Evolutionary conservation across 2,113 vertebrate species (phyloP), one percentile per base, ranked within the genome.

Genomic region (Cynoglossus semilaevis): DNA sequence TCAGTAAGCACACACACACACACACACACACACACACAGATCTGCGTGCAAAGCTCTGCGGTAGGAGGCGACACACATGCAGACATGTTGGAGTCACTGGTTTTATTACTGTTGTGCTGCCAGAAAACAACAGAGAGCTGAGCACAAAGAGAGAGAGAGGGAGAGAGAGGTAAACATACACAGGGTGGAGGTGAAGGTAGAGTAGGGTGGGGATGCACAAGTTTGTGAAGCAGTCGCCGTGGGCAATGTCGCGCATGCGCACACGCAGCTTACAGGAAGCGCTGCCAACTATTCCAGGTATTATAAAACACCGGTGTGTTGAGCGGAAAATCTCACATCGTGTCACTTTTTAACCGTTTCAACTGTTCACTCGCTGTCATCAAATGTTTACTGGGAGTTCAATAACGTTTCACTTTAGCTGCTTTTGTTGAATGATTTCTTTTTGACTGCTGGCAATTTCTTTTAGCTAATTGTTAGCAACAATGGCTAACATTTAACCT

Each of bases 21-120:
- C 22, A 29, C 22, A 29, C 22, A 29, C 22, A 29, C 22, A 29
- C 22, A 29, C 22, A 29, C 22, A 29, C 22, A 29, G 85, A 83
- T 85, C 87, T 91, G 88, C 84, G 84, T 90, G 85, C 85, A 83
- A 90, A 84, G 67, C 76, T 58, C 73, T 83, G 59, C 67, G 88
- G 84, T 55, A 66, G 69, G 77, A 91, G 89, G 88, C 80, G 86
- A 90, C 91, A 76, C 71, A 83, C 81, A 79, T 82, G 91, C 91
- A 94, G 93, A 94, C 93, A 89, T 69, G 68, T 80, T 92, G 94
- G 93, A 96, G 93, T 93, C 93, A 87, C 74, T 83, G 74, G 79
- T 92, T 94, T 93, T 91, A 93, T 93, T 91, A 87, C 87, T 87
- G 81, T 89, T 88, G 83, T 85, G 88, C 82, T 91, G 90, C 90